These are phyloP conservation scores for Spondyliosoma cantharus DNA, from an alignment of 2,797 vertebrate species.

Conservation along the genomic window DNA sequence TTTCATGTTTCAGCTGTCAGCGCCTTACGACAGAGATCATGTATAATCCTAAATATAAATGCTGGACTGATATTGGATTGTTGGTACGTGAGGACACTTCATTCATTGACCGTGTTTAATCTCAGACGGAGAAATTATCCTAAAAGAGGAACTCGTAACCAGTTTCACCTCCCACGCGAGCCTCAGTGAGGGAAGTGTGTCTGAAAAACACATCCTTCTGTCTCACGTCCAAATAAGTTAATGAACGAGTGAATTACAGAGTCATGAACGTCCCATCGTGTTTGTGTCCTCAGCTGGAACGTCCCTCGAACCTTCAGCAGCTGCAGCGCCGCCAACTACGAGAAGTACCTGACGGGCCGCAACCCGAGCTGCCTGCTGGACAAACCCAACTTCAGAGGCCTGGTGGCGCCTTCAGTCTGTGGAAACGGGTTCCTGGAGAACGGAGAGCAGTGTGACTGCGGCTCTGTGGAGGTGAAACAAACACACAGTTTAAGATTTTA, in stretches of 20 bases:
- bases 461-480: constrained; percentile 65
- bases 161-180: neutral
- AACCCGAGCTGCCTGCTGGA: constrained; percentile 81
- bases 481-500: neutral
- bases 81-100: neutral
- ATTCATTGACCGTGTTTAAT: neutral
- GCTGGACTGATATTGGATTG: neutral
- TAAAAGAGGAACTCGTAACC: too few relatives aligned
- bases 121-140: neutral
- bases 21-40: too few relatives aligned
- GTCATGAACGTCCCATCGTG: neutral
- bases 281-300: constrained; percentile 70
- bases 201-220: too few relatives aligned
- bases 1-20: too few relatives aligned
- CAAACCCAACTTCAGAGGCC: constrained; percentile 56
- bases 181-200: too few relatives aligned
- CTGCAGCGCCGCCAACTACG: constrained; percentile 79
- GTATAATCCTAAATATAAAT: neutral
- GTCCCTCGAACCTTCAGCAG: constrained; percentile 84
- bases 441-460: constrained; percentile 86
- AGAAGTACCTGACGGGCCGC: constrained; percentile 67
- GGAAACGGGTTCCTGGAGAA: constrained; percentile 83
- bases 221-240: too few relatives aligned
- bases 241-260: too few relatives aligned
- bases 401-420: constrained; percentile 73